These are phyloP conservation scores for Mycalesis mineus DNA, from an alignment of 2,888 invertebrate genomes.

Conservation along the genomic window DNA sequence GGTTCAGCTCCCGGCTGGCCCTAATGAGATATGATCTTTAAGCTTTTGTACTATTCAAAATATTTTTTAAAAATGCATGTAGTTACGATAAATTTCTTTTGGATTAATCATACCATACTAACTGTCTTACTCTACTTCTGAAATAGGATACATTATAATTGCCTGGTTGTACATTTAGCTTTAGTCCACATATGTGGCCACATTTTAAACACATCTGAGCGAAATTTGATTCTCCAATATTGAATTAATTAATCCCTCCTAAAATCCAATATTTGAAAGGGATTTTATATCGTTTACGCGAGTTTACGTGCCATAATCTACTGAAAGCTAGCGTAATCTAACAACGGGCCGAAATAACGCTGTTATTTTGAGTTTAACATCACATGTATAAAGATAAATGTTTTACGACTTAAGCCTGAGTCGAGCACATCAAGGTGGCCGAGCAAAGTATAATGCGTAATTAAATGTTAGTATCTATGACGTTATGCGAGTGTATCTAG, in stretches of 20 bases:
- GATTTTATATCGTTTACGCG: slow-evolving; percentile 14
- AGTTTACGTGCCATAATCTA: slow-evolving; percentile 12
- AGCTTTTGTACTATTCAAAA: no score
- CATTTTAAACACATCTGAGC: neutral
- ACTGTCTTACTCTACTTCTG: no score
- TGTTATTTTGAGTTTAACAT: slow-evolving; percentile 48
- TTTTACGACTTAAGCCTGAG: slow-evolving; percentile 2
- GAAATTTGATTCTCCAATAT: neutral
- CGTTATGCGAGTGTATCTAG: no score
- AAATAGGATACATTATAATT: no score
- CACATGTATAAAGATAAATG: slow-evolving; percentile 35
- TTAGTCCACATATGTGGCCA: no score
- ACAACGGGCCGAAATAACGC: slow-evolving; percentile 42
- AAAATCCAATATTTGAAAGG: slow-evolving; percentile 13
- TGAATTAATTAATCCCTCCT: slow-evolving; percentile 1
- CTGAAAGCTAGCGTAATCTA: slow-evolving; percentile 27
- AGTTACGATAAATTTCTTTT: no score
- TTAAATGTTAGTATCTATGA: neutral
- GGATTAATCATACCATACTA: no score
- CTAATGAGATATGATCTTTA: no score
- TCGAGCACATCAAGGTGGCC: neutral
- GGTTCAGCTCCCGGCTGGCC: no score
- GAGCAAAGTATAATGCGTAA: neutral
- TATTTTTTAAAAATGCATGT: no score
- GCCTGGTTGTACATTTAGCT: no score